A percentile compares a stretch with the other conserved stretches of the same genome.
phyloP scores from a whole-genome alignment of 2,888 invertebrate genomes.

The Eupithecia inturbata region DNA sequence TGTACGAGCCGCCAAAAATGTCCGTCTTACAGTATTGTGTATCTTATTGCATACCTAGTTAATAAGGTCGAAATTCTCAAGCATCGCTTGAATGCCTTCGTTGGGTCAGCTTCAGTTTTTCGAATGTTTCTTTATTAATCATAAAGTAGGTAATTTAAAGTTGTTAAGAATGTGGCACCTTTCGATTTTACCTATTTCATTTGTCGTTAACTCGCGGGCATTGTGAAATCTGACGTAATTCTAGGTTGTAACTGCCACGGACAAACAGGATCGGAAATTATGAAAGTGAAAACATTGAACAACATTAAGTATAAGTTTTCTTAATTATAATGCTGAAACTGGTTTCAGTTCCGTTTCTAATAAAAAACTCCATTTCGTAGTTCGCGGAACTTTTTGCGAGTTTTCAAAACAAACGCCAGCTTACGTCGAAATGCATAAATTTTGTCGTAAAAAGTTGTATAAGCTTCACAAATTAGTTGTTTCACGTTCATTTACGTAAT shows the following conservation, averaged over 20 bases:
- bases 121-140: too few species aligned
- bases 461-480: conserved; percentile 2
- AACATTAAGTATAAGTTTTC: background rate
- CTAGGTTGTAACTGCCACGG: background rate
- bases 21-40: too few species aligned
- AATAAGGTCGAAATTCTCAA: too few species aligned
- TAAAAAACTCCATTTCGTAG: background rate
- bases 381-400: background rate
- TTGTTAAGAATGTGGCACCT: too few species aligned
- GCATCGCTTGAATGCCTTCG: too few species aligned
- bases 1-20: too few species aligned
- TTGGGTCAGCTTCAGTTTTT: too few species aligned
- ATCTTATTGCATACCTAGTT: too few species aligned
- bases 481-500: background rate
- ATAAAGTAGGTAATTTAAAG: too few species aligned
- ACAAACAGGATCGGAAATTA: background rate
- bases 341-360: background rate
- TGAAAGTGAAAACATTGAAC: background rate
- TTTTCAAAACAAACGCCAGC: background rate
- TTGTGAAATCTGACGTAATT: too few species aligned
- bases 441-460: conserved; percentile 1
- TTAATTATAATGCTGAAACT: background rate
- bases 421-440: background rate
- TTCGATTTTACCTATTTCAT: too few species aligned
- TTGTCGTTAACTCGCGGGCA: too few species aligned